Conservation (phyloP, 2,888 invertebrate genomes). For the Eupithecia insigniata region DNA sequence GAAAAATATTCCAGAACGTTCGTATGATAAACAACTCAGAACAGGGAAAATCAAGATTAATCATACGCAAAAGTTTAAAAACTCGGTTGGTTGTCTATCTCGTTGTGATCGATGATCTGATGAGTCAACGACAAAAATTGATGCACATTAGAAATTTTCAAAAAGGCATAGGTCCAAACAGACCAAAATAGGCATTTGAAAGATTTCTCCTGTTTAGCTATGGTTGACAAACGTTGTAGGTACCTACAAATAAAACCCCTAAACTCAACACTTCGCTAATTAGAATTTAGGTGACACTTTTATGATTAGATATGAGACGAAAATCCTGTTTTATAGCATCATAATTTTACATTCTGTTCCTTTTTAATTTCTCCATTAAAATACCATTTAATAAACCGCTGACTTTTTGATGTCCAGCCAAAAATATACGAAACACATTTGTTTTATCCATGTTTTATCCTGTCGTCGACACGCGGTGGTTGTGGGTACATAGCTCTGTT, state of each 20-base stretch:
- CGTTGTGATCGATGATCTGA: not conserved
- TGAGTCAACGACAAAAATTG: not conserved
- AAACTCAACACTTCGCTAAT: conserved; percentile 15
- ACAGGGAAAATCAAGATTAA: too few species aligned
- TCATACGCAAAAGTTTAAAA: not conserved
- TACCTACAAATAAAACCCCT: not conserved
- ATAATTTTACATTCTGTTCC: conserved; percentile 25
- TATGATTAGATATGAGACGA: conserved; percentile 27
- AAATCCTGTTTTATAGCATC: conserved; percentile 27
- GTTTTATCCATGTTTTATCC: conserved; percentile 37
- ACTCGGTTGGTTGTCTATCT: not conserved
- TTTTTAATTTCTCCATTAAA: conserved; percentile 31
- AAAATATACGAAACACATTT: conserved; percentile 41
- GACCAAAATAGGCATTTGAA: not conserved
- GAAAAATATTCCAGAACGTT: not conserved
- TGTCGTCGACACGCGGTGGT: conserved; percentile 42
- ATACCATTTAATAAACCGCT: conserved; percentile 38
- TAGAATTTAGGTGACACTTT: conserved; percentile 34
- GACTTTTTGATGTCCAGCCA: conserved; percentile 44
- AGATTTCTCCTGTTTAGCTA: not conserved
- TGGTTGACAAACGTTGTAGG: not conserved
- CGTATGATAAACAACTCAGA: not conserved
- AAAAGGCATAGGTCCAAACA: not conserved
- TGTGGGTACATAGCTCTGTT: conserved; percentile 37
- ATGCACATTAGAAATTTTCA: not conserved